These are phyloP conservation scores for Astyanax mexicanus DNA, from an alignment of 2,797 vertebrate genomes.

Conservation along the genomic window DNA sequence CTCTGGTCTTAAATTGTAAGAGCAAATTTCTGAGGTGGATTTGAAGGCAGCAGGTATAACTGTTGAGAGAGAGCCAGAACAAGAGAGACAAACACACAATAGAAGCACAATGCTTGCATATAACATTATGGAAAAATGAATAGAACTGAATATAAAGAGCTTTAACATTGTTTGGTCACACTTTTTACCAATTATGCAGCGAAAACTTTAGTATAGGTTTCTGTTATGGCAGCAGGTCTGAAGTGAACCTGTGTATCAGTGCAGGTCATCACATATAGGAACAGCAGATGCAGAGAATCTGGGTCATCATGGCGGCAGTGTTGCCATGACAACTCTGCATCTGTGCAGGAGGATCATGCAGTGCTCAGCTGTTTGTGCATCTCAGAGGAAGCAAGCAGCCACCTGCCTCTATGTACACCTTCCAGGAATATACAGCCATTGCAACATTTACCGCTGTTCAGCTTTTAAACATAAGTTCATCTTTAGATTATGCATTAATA, in stretches of 20 bases:
- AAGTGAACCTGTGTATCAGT: constrained; percentile 7
- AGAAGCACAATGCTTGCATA: too few species aligned
- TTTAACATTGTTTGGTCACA: not conserved
- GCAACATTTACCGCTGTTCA: not conserved
- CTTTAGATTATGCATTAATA: not conserved
- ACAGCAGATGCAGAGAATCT: constrained; percentile 46
- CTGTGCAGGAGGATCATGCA: constrained; percentile 31
- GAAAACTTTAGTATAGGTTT: not conserved
- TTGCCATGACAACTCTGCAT: constrained; percentile 48
- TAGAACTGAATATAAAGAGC: not conserved
- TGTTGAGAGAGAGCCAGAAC: too few species aligned
- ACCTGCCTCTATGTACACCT: constrained; percentile 29
- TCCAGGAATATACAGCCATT: constrained; percentile 18
- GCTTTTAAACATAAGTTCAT: not conserved
- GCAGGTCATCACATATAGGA: constrained; percentile 27
- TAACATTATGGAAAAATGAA: too few species aligned
- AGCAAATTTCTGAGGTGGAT: too few species aligned
- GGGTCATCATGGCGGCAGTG: constrained; percentile 49
- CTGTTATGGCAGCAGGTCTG: not conserved
- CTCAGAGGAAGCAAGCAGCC: constrained; percentile 27
- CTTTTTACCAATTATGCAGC: not conserved
- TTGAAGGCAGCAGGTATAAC: too few species aligned
- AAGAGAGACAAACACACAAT: too few species aligned
- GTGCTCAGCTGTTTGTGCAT: constrained; percentile 39
- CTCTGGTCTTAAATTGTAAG: too few species aligned